Base-by-base conservation (phyloP, 2,113 vertebrate genomes). In the Pyrgilauda ruficollis region DNA sequence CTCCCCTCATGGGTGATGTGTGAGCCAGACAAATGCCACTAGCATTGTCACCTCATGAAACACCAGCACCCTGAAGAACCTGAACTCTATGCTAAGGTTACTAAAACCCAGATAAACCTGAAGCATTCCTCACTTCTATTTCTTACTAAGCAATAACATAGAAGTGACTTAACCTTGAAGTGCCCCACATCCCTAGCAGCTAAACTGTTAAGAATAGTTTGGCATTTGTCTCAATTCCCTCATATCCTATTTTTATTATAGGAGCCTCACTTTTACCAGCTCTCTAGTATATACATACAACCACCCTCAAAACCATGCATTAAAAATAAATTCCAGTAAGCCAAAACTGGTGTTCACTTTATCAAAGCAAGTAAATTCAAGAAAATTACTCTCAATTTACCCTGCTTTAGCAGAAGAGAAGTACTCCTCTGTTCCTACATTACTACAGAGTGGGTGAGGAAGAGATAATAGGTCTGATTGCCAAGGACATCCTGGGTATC, bases 291-390 rank as follows among this genome's bases (percentile, higher is more conserved):
- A 69, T 13, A 24, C 37, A 43, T 13, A 24, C 39, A 67, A 49
- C 9, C 59, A 70, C 33, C 28, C 50, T 59, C 47, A 55, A 83
- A 87, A 39, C 10, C 15, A 21, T 10, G 39, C 47, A 63, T 35
- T 82, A 84, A 74, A 91, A 93, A 47, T 47, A 24, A 84, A 27
- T 55, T 80, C 85, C 37, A 43, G 7, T 47, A 88, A 86, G 50
- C 20, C 18, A 74, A 41, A 75, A 75, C 31, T 0, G 0, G 9
- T 28, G 18, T 43, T 66, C 10, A 11, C 61, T 68, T 91, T 50
- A 85, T 53, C 37, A 79, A 79, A 93, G 46, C 39, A 64, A 69
- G 27, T 50, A 73, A 79, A 58, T 58, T 41, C 22, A 89, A 3
- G 41, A 67, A 46, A 73, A 75, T 49, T 20, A 68, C 73, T 52